Evolutionary conservation across 2,888 invertebrate species (phyloP).

Genomic region (Galeopsomyia nigrocyanea): DNA sequence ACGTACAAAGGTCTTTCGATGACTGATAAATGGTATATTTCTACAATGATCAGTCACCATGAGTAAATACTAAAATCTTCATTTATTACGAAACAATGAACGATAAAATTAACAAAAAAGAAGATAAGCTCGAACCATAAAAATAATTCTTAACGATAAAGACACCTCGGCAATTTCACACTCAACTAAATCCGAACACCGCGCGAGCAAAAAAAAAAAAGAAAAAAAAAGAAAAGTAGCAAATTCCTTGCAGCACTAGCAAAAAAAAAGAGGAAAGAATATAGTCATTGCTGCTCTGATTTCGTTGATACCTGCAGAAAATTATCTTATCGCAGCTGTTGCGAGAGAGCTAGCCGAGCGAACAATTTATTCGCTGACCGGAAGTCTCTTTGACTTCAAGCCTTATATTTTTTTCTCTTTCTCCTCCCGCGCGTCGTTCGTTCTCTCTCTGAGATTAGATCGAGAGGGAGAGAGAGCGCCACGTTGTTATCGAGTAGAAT

Average conservation of each 20-base stretch:
- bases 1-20: too few species aligned
- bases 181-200: neutral
- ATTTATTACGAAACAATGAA: too few species aligned
- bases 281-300: slow-evolving; percentile 28
- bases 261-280: too few species aligned
- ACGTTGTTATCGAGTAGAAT: slow-evolving; percentile 49
- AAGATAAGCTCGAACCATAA: too few species aligned
- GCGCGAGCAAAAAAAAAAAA: neutral
- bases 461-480: slow-evolving; percentile 10
- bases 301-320: slow-evolving; percentile 41
- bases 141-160: too few species aligned
- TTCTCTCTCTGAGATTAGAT: slow-evolving; percentile 33
- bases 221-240: neutral
- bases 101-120: too few species aligned
- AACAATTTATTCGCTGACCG: slow-evolving; percentile 42
- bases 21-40: too few species aligned
- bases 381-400: slow-evolving; percentile 43
- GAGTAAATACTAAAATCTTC: too few species aligned
- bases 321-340: slow-evolving; percentile 32
- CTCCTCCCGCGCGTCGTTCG: slow-evolving; percentile 17
- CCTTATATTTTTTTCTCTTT: slow-evolving; percentile 13
- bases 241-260: neutral
- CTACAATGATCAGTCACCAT: too few species aligned
- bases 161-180: too few species aligned
- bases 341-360: neutral